These are phyloP conservation scores for Heliconius aoede DNA, from an alignment of 2,888 invertebrate species.

Conservation along the genomic window DNA sequence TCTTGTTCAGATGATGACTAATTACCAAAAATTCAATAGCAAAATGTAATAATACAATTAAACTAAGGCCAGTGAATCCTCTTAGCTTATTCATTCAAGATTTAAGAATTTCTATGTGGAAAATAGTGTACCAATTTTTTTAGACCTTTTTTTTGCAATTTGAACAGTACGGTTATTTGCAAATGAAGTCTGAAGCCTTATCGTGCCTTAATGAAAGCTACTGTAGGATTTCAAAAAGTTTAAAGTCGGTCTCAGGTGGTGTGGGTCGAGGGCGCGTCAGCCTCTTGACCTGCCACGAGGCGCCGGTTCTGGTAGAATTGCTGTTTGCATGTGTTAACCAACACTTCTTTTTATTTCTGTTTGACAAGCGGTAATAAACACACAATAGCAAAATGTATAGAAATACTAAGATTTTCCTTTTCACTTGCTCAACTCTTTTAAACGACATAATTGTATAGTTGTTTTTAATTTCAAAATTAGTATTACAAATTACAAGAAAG, in stretches of 20 bases:
- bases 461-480: neutral
- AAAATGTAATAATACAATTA: neutral
- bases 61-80: neutral
- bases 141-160: neutral
- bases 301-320: slow-evolving; percentile 46
- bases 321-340: slow-evolving; percentile 39
- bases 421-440: neutral
- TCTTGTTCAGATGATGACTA: no score
- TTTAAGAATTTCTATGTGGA: no score
- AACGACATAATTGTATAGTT: neutral
- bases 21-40: no score
- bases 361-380: slow-evolving; percentile 22
- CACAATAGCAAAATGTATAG: neutral
- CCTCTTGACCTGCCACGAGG: slow-evolving; percentile 71
- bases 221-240: slow-evolving; percentile 72
- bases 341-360: slow-evolving; percentile 36
- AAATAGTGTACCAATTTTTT: neutral
- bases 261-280: slow-evolving; percentile 73
- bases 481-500: neutral
- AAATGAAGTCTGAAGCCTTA: slow-evolving; percentile 55
- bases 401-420: neutral
- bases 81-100: neutral
- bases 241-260: slow-evolving; percentile 69
- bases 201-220: slow-evolving; percentile 72
- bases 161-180: slow-evolving; percentile 25